Conservation (phyloP, 2,888 invertebrate genomes). For the Zaprionus bogoriensis region DNA sequence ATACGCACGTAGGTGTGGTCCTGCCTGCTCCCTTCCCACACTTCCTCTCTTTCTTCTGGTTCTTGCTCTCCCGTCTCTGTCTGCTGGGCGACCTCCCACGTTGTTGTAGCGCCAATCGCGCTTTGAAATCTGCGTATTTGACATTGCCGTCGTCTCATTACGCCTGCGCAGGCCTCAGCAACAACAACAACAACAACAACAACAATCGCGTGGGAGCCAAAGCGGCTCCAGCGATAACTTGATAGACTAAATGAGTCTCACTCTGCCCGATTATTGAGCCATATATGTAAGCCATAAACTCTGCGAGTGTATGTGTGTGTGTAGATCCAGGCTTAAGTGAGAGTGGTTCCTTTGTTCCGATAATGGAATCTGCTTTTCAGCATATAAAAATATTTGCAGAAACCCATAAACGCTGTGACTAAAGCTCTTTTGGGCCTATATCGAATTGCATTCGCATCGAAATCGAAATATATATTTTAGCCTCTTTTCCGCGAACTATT, state of each 20-base stretch:
- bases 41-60: not conserved
- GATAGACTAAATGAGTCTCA: conserved; percentile 66
- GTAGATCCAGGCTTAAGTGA: not conserved
- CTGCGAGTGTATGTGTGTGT: not conserved
- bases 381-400: not conserved
- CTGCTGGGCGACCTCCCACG: conserved; percentile 66
- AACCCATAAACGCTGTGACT: not conserved
- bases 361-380: not conserved
- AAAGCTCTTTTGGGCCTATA: not conserved
- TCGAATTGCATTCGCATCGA: not conserved
- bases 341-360: conserved; percentile 14
- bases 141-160: conserved; percentile 76
- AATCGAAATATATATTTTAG: not conserved
- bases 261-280: conserved; percentile 60
- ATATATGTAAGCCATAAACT: conserved; percentile 43
- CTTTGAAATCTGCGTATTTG: conserved; percentile 68
- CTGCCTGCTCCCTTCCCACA: not conserved
- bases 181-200: conserved; percentile 19
- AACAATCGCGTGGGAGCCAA: conserved; percentile 55
- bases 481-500: not conserved
- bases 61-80: not conserved
- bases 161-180: conserved; percentile 69
- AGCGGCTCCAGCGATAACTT: conserved; percentile 47
- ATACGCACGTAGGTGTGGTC: conserved; percentile 45
- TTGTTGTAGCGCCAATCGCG: conserved; percentile 55